These are phyloP conservation scores for Eupithecia abbreviata DNA, from an alignment of 2,888 invertebrate species.

Conservation along the genomic window DNA sequence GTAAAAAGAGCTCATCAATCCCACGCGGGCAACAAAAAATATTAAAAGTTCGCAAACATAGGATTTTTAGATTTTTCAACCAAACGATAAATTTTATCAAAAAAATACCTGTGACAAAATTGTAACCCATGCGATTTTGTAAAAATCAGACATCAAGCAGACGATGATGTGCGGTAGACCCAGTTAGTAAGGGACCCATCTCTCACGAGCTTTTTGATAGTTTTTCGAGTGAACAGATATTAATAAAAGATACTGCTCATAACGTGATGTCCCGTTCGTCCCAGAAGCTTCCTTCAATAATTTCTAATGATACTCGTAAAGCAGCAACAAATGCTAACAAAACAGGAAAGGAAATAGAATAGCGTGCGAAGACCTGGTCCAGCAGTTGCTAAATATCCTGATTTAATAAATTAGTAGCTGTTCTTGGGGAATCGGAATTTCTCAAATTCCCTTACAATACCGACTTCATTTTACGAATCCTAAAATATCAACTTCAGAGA, in stretches of 20 bases:
- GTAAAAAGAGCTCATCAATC: too few species aligned
- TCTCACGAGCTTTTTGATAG: neutral
- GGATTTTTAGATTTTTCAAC: too few species aligned
- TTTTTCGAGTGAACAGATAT: neutral
- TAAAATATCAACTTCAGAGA: slow-evolving; percentile 1
- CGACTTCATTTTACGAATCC: neutral
- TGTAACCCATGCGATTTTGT: too few species aligned
- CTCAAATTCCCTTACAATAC: neutral
- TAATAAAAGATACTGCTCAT: neutral
- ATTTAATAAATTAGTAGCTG: neutral
- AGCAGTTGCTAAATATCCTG: neutral
- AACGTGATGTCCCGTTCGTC: neutral
- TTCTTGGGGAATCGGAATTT: neutral
- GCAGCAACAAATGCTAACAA: neutral
- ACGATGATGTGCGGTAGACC: neutral
- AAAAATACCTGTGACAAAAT: too few species aligned
- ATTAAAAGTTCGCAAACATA: too few species aligned
- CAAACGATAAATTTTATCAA: too few species aligned
- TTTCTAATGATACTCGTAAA: neutral
- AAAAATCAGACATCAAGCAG: neutral
- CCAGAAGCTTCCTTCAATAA: neutral
- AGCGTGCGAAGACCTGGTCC: neutral
- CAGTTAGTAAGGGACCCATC: neutral
- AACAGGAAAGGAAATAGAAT: neutral
- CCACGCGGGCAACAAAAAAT: too few species aligned